Conservation (phyloP, 2,888 invertebrate genomes). For the Tipula unca region DNA sequence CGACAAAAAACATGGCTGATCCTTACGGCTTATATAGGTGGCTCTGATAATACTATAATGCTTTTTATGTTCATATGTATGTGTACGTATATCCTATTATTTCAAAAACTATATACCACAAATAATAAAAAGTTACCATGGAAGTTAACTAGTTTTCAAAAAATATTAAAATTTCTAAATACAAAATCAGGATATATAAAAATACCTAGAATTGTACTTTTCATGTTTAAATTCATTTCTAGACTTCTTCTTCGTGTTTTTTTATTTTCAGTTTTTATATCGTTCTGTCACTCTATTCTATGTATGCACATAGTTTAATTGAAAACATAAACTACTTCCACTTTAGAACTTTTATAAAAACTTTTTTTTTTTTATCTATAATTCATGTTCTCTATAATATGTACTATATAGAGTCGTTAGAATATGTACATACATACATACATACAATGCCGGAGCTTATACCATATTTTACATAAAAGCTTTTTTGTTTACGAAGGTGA, state of each 20-base stretch:
- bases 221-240: neutral
- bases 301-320: neutral
- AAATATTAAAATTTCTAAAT: neutral
- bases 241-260: neutral
- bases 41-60: too few relatives aligned
- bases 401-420: neutral
- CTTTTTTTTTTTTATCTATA: neutral
- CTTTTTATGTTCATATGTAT: too few relatives aligned
- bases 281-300: neutral
- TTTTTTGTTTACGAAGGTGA: neutral
- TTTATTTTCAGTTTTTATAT: neutral
- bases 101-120: neutral
- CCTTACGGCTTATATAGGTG: too few relatives aligned
- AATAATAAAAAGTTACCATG: neutral
- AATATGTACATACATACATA: too few relatives aligned
- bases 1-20: too few relatives aligned
- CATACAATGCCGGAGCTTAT: neutral
- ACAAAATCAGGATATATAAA: neutral
- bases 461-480: neutral
- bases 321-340: neutral
- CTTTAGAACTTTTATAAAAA: neutral
- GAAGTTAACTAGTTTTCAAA: neutral
- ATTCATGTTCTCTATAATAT: neutral
- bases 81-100: neutral
- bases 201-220: neutral